Evolutionary conservation across 2,113 vertebrate species (phyloP), one percentile per base, ranked within the genome.

Genomic region (Lepisosteus osseus): DNA sequence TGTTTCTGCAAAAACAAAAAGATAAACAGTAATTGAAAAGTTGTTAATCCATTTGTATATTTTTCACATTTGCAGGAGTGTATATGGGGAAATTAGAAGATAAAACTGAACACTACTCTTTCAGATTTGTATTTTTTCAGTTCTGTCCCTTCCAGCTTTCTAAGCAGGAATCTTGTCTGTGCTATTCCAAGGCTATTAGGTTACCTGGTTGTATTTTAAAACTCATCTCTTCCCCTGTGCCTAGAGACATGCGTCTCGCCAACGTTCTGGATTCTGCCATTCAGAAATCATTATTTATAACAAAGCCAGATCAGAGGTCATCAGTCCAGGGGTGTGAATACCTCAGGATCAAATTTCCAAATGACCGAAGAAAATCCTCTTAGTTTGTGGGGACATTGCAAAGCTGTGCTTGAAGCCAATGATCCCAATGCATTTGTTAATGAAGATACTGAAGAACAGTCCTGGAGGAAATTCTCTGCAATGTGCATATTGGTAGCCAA

Each of bases 221-320:
- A 7, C 43, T 47, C 65, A 61, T 62, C 57, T 42, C 54, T 29
- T 63, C 54, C 7, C 9, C 44, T 43, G 15, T 15, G 44, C 12
- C 43, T 68, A 43, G 51, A 54, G 54, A 14, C n/a, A 13, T 65
- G 62, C 8, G 11, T 45, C 17, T n/a, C 61, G 17, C 47, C n/a
- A 41, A 51, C 14, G n/a, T 15, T 14, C 3, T 2, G 64, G 64
- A 43, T 13, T 14, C 44, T 45, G 65, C 45, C 54, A 67, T 66
- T 65, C 54, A 42, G 51, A n/a, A 45, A 54, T 29, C 67, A 57
- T 72, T 71, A 64, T 72, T 56, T 66, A 67, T 72, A 17, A 47
- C 54, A 66, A 72, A 67, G 70, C 17, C 47, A 5, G 71, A 59
- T 41, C 57, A 54, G 57, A 54, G 56, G 65, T 62, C 44, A 5